Base-by-base conservation (phyloP, 2,113 vertebrate species). In the Trichechus manatus region DNA sequence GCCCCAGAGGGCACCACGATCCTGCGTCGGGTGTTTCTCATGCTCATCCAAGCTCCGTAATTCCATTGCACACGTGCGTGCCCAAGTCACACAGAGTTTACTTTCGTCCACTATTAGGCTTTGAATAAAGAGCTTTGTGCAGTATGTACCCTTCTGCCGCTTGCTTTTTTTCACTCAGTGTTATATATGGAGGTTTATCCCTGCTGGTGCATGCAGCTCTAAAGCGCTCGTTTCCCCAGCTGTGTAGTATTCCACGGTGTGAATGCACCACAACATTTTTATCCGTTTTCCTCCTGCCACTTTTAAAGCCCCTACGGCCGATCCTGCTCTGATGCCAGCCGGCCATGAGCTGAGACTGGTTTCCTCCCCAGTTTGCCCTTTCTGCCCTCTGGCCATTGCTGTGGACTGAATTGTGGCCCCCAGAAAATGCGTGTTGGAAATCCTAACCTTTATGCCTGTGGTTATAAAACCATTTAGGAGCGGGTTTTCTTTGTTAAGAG, bases 121-220 rank as follows among this genome's bases (percentile, higher is more conserved):
- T 4, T 20, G 15, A 31, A 1, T 9, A 10, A 20, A 9, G 0
- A 27, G 25, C 64, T 22, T 27, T 2, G 0, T 3, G 19, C 77
- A 1, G 27, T 11, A 13, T 1, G 66, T 20, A 0, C 36, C 29
- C 23, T 17, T 23, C 42, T 5, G 64, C n/a, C 7, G 6, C 66
- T 3, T 9, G 42, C 82, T 29, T 0, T 0, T 25, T 3, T 5
- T 13, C 1, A 9, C 80, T 47, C 29, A 0, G 7, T 9, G 1
- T 7, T 0, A 1, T 1, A 1, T 0, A 1, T 53, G 0, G 31
- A 15, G 3, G 31, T 9, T 1, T 3, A 56, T 56, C 15, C 14
- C 53, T 56, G 53, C 15, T 13, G 13, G 13, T 4, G 14, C 53
- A 56, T 17, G 5, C 17, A 4, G 2, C 17, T 1, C 20, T 0